Base-by-base conservation (phyloP, 2,888 invertebrate species). In the Amiota communis region DNA sequence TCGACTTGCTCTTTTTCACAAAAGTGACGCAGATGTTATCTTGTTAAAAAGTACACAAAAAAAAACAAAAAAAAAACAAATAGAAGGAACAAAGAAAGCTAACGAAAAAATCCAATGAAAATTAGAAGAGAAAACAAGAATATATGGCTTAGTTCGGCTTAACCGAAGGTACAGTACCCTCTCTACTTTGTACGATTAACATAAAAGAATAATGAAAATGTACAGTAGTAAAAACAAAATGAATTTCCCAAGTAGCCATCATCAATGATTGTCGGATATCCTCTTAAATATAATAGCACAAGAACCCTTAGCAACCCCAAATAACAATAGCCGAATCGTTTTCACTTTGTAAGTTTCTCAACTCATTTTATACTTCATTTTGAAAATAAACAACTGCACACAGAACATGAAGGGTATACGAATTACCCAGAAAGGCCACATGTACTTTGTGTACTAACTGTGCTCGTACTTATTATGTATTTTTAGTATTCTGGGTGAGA, bases 11-110 rank as follows among this genome's bases (percentile, higher is more conserved):
- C 36, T 63, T 71, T 71, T 71, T 71, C 36, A 49, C 79, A 79
- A 81, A 36, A 81, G 81, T 81, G 81, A 81, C 80, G 81, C 81
- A 81, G 81, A 81, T 81, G 81, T 79, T 81, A 81, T 81, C 81
- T 81, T 80, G 81, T 81, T 81, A 81, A 81, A 80, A 74, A 77
- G 79, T 78, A 77, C 81, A 80, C 80, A 79, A 81, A 80, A 79
- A 80, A 74, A 77, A 79, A 13, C 20, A 53, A 68, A 70, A 59
- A 49, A 61, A 61, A 15, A n/a, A n/a, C n/a, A n/a, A n/a, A n/a
- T n/a, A n/a, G n/a, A n/a, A 17, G 9, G 47, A 65, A 23, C 13
- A 63, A 63, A 63, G 36, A 63, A 36, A 20, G 20, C 36, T 36
- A 63, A 63, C 63, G 63, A 71, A 71, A 75, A 72, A 80, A 78